Percentiles rank a stretch among this genome's conserved stretches.
phyloP scores from a whole-genome alignment of 2,888 invertebrate genomes.

The Anarsia innoxiella region DNA sequence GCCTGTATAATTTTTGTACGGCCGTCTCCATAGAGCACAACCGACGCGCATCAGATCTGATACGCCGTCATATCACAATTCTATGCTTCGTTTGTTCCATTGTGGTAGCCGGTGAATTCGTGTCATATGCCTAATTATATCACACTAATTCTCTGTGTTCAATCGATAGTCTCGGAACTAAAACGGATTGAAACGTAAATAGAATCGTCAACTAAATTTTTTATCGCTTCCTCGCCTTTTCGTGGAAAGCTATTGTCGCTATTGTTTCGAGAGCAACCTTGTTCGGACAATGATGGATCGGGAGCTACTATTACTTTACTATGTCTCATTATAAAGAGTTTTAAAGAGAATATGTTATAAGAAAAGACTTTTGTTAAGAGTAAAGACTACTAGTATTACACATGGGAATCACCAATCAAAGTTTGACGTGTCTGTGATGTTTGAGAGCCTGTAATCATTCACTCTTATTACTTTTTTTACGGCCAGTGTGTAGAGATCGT shows the following conservation, averaged over 20 bases:
- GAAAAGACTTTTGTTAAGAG: constrained; percentile 34
- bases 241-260: constrained; percentile 28
- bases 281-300: constrained; percentile 58
- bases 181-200: constrained; percentile 27
- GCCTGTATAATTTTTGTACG: no score
- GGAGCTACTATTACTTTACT: constrained; percentile 23
- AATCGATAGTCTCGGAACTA: constrained; percentile 49
- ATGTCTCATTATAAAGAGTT: constrained; percentile 29
- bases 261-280: constrained; percentile 50
- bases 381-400: constrained; percentile 68
- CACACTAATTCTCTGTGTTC: constrained; percentile 55
- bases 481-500: constrained; percentile 49
- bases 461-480: constrained; percentile 37
- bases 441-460: constrained; percentile 49
- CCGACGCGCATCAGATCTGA: constrained; percentile 59
- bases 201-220: constrained; percentile 14
- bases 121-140: constrained; percentile 72
- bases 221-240: constrained; percentile 20
- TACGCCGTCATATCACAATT: constrained; percentile 65
- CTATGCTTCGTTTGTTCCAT: constrained; percentile 68
- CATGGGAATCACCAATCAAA: constrained; percentile 73
- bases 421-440: constrained; percentile 62
- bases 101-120: constrained; percentile 64
- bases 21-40: constrained; percentile 13
- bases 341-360: constrained; percentile 27